Evolutionary conservation across 2,888 invertebrate species (phyloP), one percentile per base, ranked within the genome.

Genomic region (Pterobdella sp.): DNA sequence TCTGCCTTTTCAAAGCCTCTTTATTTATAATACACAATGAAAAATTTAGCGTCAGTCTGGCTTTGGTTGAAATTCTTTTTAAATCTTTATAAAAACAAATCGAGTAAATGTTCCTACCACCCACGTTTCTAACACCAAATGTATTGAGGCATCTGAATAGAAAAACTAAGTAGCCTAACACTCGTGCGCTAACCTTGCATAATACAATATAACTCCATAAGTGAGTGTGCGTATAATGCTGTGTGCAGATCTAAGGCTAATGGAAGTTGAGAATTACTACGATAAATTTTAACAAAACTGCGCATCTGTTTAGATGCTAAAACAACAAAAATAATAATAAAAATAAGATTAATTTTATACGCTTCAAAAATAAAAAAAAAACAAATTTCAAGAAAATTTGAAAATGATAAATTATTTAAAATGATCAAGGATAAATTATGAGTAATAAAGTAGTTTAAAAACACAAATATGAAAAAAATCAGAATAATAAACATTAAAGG

Each of bases 131-230:
- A n/a, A n/a, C n/a, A n/a, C n/a, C n/a, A n/a, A n/a, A n/a, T n/a
- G n/a, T n/a, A n/a, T n/a, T n/a, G n/a, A n/a, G n/a, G n/a, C n/a
- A n/a, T n/a, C n/a, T n/a, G n/a, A n/a, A n/a, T n/a, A n/a, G n/a
- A n/a, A n/a, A n/a, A n/a, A n/a, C n/a, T n/a, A n/a, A n/a, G n/a
- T n/a, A n/a, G n/a, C n/a, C n/a, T n/a, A n/a, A n/a, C n/a, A n/a
- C n/a, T n/a, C n/a, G n/a, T n/a, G 14, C n/a, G 60, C 60, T 56
- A 56, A 56, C 60, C 60, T 56, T 56, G 60, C 60, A 56, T 56
- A 22, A 56, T 56, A n/a, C n/a, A 56, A 26, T 22, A 7, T 26
- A 4, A 26, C 7, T 42, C 10, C 49, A 22, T 42, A 22, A 14
- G 49, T 42, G 49, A 14, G 60, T 14, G 10, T 56, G 60, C n/a